phyloP scores from a whole-genome alignment of 1,140 invertebrate genomes.

The Hylyphantes graminicola region DNA sequence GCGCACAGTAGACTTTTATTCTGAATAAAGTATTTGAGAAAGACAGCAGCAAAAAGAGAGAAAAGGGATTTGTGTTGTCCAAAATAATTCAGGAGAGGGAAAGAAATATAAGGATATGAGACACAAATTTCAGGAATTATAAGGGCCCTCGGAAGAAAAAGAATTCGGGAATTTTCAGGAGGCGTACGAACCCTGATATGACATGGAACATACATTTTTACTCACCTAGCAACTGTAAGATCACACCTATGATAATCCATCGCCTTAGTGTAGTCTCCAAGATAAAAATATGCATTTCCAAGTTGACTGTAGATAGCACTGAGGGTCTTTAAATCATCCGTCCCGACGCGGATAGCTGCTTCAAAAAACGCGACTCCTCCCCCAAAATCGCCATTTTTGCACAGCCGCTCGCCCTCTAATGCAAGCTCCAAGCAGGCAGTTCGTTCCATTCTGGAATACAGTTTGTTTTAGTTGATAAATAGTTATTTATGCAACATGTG shows the following conservation, averaged over 20 bases:
- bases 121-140: too few species aligned
- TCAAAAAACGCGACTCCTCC: constrained; percentile 98
- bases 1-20: too few species aligned
- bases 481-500: too few species aligned
- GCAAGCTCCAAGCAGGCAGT: constrained; percentile 93
- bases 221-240: constrained; percentile 88
- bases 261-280: constrained; percentile 97
- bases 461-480: too few species aligned
- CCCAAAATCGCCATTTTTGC: constrained; percentile 93
- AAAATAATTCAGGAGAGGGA: too few species aligned
- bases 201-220: neutral
- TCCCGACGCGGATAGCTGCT: constrained; percentile 76
- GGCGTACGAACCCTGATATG: too few species aligned
- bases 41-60: too few species aligned
- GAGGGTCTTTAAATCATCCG: constrained; percentile 90
- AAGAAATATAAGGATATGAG: too few species aligned
- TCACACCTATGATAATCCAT: constrained; percentile 98
- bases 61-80: too few species aligned
- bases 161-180: too few species aligned
- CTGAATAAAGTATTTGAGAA: too few species aligned
- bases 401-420: constrained; percentile 93
- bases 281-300: constrained; percentile 98
- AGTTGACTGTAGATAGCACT: constrained; percentile 98
- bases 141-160: too few species aligned
- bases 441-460: constrained; percentile 56